These are phyloP conservation scores for Liolophura sinensis DNA, from an alignment of 1,140 invertebrate species.

Conservation along the genomic window DNA sequence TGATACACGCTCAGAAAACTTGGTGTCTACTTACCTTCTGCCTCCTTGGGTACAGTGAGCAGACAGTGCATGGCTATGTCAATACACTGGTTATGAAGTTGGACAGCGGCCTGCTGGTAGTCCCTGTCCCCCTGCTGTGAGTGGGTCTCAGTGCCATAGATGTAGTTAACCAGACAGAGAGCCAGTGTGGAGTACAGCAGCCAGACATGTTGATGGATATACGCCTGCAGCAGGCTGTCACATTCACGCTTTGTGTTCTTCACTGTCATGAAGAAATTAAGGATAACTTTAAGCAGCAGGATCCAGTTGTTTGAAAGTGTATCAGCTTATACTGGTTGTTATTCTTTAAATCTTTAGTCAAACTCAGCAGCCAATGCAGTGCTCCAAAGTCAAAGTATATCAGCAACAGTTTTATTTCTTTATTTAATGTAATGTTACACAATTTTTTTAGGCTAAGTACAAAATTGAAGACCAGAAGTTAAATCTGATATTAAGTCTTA, in stretches of 20 bases:
- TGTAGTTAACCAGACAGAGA: slow-evolving; percentile 35
- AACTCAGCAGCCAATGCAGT: no score
- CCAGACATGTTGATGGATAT: slow-evolving; percentile 58
- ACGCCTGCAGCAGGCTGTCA: slow-evolving; percentile 48
- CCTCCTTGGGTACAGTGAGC: slow-evolving; percentile 44
- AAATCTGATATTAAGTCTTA: no score
- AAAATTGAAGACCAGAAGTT: no score
- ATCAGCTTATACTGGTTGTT: no score
- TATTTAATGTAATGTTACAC: no score
- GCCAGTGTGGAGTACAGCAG: slow-evolving; percentile 50
- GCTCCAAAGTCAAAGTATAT: no score
- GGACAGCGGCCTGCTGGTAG: slow-evolving; percentile 43
- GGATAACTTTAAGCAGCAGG: background rate
- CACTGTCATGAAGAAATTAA: slow-evolving; percentile 25
- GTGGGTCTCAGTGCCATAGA: slow-evolving; percentile 16
- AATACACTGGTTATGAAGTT: slow-evolving; percentile 48
- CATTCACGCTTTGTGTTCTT: slow-evolving; percentile 30
- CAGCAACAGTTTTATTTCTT: no score
- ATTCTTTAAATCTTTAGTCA: no score
- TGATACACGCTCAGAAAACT: no score
- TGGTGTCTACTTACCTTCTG: slow-evolving; percentile 47
- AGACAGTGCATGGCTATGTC: slow-evolving; percentile 44
- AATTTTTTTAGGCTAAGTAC: no score
- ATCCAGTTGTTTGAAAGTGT: no score
- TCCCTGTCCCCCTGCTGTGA: slow-evolving; percentile 29